phyloP scores from a whole-genome alignment of 2,888 invertebrate species.

The Nesidiocoris tenuis region DNA sequence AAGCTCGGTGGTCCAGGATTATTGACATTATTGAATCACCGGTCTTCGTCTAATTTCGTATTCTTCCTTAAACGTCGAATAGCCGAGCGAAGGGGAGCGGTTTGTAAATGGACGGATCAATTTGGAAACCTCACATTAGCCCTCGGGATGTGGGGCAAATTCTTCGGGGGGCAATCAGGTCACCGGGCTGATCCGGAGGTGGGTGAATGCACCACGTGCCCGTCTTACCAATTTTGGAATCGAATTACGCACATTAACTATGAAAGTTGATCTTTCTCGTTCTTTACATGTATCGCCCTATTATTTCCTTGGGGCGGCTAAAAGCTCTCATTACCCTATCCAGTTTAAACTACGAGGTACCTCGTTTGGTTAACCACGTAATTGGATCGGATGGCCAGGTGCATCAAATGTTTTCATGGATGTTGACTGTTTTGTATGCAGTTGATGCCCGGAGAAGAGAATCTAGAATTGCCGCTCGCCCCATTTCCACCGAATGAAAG shows the following conservation, averaged over 20 bases:
- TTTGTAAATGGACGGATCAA: not conserved
- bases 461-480: too few relatives aligned
- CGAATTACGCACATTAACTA: slow-evolving; percentile 28
- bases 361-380: not conserved
- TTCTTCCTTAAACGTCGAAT: not conserved
- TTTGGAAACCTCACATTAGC: not conserved
- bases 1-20: too few relatives aligned
- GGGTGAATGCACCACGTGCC: slow-evolving; percentile 19
- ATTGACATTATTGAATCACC: not conserved
- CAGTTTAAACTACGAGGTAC: too few relatives aligned
- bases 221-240: slow-evolving; percentile 1
- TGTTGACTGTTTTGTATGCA: too few relatives aligned
- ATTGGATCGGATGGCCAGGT: not conserved
- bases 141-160: slow-evolving; percentile 1
- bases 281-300: not conserved
- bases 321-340: not conserved
- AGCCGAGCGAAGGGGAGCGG: not conserved
- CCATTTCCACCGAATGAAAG: too few relatives aligned
- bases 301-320: not conserved
- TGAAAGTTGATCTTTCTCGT: not conserved
- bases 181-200: not conserved
- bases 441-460: too few relatives aligned
- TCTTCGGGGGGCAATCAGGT: slow-evolving; percentile 1
- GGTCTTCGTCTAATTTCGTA: not conserved
- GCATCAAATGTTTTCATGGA: not conserved